phyloP scores from a whole-genome alignment of 2,888 invertebrate species.

The Camponotus fellah region DNA sequence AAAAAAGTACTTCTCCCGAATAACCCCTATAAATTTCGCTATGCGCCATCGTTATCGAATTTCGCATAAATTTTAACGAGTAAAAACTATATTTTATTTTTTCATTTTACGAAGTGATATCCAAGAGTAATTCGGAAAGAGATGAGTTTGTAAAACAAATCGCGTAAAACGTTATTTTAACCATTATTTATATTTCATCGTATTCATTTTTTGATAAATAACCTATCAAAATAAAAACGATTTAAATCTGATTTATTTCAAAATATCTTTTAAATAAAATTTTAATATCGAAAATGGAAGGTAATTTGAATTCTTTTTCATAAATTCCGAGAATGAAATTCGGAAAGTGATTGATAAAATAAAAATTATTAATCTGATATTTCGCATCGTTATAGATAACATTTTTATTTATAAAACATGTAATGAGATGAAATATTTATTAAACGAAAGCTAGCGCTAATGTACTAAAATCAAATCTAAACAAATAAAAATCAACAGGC shows the following conservation, averaged over 20 bases:
- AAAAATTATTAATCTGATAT: not conserved
- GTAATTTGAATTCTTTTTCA: not conserved
- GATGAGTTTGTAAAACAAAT: not conserved
- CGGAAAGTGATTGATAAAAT: not conserved
- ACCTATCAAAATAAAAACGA: not conserved
- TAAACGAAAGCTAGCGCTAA: not conserved
- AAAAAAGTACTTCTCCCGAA: conserved; percentile 8
- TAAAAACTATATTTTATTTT: conserved; percentile 14
- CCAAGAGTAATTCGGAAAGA: not conserved
- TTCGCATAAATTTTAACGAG: conserved; percentile 12
- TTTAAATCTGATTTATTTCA: not conserved
- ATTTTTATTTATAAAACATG: not conserved
- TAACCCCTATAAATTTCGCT: conserved; percentile 36
- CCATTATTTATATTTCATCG: not conserved
- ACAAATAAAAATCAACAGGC: not conserved
- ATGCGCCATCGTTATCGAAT: conserved; percentile 10
- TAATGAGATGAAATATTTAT: not conserved
- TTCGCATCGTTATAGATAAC: not conserved
- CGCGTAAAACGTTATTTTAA: conserved; percentile 3
- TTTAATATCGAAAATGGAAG: not conserved
- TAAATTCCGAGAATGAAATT: not conserved
- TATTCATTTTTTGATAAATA: conserved; percentile 11
- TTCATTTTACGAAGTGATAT: conserved; percentile 10
- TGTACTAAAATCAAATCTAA: not conserved
- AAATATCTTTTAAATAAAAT: not conserved